Evolutionary conservation across 2,797 vertebrate species (phyloP), one percentile per base, ranked within the genome.

Genomic region (Cyclopterus lumpus): DNA sequence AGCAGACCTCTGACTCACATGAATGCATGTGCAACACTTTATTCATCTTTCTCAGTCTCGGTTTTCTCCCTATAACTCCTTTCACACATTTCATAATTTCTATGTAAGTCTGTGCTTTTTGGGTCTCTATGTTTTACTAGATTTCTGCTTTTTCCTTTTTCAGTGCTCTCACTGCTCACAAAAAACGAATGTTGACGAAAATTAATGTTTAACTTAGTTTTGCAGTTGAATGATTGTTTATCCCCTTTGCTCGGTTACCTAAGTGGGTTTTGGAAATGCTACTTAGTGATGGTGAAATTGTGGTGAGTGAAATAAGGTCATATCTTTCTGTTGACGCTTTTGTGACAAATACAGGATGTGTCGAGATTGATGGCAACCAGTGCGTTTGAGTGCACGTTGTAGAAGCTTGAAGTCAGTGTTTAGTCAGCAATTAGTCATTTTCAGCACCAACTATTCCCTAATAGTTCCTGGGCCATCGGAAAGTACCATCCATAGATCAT

Each of bases 1-100:
- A 73, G 64, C 74, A 77, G 81, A 83, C 67, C 67, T 64, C 71
- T 76, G 77, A 88, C 81, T 79, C 79, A 58, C 63, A 67, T 55
- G 53, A 55, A 55, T 65, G 46, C 67, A 51, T 54, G 38, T 55
- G 79, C 83, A 80, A 48, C 42, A 58, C 64, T 73, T 67, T 73
- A 54, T 77, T 85, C 63, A 48, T 77, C 42, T 59, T 40, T 51
- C 38, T 71, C 58, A 4, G 38, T 61, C 53, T 42, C 12, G 53
- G 54, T 54, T 60, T 60, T 70, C 70, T 76, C 20, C 38, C 15
- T n/a, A 8, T 12, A 68, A 67, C 30, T 61, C 32, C 77, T 76
- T 68, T 54, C 64, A 69, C 54, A 69, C 61, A 57, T 48, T n/a
- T 48, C 48, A 54, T 54, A 5, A 55, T 57, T 64, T n/a, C 36